Base-by-base conservation (phyloP, 2,888 invertebrate species). In the Nysson spinosus region DNA sequence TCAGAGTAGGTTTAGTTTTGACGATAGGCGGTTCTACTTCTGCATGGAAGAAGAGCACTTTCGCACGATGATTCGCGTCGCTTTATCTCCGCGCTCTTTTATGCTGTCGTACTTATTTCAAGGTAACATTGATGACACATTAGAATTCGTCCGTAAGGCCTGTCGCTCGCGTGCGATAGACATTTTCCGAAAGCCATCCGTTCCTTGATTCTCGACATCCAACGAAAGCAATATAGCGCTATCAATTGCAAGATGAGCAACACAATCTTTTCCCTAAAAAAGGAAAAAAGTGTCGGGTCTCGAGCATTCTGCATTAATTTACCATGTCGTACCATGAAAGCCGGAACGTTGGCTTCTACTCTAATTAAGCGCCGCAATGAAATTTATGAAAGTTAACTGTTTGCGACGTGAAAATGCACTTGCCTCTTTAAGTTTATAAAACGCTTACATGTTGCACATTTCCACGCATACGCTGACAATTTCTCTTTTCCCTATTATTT, bases 341-440 rank as follows among this genome's bases (percentile, higher is more conserved):
- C 30, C n/a, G 39, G 34, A 49, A 32, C 14, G 22, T 28, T 22
- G 37, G 32, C 35, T 54, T 46, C 60, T 46, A 56, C 69, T 70
- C 44, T 24, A 46, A 43, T 57, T 57, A 50, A 24, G 57, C 24
- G 16, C 19, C 28, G 39, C 75, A 75, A 75, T 75, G 72, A 67
- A 72, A 75, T 75, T 75, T 69, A 72, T 60, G 67, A 72, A 71
- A 65, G 72, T 65, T 75, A 58, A 72, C 65, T 62, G 67, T 67
- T 75, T 58, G 46, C 39, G 39, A 75, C 72, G 72, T 28, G 67
- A 37, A 67, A 75, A 75, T 69, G 65, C 75, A 72, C 72, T 75
- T 61, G 54, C 35, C 37, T 19, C 34, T 42, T 24, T 56, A 57
- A 65, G 43, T 40, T 39, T 32, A 40, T 49, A 57, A 64, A 57